phyloP scores from a whole-genome alignment of 2,113 vertebrate species.

The Saimiri boliviensis region DNA sequence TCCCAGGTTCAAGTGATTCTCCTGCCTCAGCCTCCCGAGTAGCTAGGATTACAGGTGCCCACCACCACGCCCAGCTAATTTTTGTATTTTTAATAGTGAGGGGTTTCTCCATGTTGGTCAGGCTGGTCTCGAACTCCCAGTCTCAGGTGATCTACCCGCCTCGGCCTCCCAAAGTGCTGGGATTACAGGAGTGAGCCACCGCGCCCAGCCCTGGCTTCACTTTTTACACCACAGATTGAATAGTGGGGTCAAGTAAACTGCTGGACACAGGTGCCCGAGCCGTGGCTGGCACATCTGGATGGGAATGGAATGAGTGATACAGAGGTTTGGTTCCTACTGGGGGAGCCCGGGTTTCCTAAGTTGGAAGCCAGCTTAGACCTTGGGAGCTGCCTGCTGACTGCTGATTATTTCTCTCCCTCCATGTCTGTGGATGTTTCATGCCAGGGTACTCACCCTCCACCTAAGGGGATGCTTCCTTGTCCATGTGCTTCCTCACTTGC shows the following conservation, averaged over 20 bases:
- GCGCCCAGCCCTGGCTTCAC: neutral
- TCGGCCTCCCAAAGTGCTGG: too few species aligned
- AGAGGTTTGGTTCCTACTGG: neutral
- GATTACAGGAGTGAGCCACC: too few species aligned
- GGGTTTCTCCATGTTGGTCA: too few species aligned
- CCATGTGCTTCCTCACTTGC: neutral
- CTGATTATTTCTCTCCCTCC: neutral
- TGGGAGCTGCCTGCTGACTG: neutral
- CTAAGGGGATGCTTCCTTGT: neutral
- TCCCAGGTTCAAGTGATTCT: too few species aligned
- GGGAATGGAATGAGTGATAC: neutral
- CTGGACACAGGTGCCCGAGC: neutral
- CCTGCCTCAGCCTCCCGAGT: too few species aligned
- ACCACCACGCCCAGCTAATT: too few species aligned
- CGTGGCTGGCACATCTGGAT: neutral
- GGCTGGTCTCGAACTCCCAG: too few species aligned
- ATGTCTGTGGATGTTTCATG: fast-evolving
- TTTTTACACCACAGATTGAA: neutral
- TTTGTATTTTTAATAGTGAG: too few species aligned
- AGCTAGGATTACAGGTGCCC: too few species aligned
- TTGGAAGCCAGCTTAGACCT: neutral
- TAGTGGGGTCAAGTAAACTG: neutral
- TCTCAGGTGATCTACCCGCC: too few species aligned
- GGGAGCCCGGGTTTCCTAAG: neutral
- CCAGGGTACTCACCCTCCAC: neutral